These are phyloP conservation scores for Agonum fuliginosum DNA, from an alignment of 2,888 invertebrate genomes.

Conservation along the genomic window DNA sequence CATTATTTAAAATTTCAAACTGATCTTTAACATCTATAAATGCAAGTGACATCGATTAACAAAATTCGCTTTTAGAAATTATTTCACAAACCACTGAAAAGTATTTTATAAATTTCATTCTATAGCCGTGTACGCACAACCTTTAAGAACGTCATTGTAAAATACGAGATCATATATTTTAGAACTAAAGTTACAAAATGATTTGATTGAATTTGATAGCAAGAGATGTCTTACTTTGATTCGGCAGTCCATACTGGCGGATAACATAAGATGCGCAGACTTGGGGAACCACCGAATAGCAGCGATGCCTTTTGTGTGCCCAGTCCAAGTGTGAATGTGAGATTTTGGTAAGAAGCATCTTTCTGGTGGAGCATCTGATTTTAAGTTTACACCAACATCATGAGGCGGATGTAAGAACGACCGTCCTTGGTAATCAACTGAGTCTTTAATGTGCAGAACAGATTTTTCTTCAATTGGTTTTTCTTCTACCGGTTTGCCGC, in stretches of 20 bases:
- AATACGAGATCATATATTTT: background rate
- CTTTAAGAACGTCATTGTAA: no score
- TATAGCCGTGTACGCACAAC: no score
- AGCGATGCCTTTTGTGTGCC: constrained; percentile 97
- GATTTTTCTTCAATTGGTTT: constrained; percentile 97
- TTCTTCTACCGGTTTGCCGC: constrained; percentile 90
- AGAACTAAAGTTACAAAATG: background rate
- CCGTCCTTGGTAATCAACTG: constrained; percentile 96
- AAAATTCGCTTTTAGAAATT: no score
- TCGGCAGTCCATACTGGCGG: constrained; percentile 97
- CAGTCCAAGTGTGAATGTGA: constrained; percentile 96
- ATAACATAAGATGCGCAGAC: constrained; percentile 95
- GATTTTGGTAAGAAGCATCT: constrained; percentile 97
- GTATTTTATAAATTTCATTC: no score
- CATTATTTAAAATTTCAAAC: no score
- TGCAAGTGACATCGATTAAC: no score
- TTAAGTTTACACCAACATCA: constrained; percentile 92
- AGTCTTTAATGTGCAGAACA: constrained; percentile 93
- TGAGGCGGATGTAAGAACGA: constrained; percentile 95
- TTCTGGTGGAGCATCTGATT: constrained; percentile 91
- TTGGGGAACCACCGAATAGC: constrained; percentile 96
- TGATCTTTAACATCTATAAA: no score
- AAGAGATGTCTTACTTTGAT: constrained; percentile 82
- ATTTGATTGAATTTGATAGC: background rate
- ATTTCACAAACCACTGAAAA: no score